Conservation (phyloP, 2,888 invertebrate species). For the Papilio demoleus region DNA sequence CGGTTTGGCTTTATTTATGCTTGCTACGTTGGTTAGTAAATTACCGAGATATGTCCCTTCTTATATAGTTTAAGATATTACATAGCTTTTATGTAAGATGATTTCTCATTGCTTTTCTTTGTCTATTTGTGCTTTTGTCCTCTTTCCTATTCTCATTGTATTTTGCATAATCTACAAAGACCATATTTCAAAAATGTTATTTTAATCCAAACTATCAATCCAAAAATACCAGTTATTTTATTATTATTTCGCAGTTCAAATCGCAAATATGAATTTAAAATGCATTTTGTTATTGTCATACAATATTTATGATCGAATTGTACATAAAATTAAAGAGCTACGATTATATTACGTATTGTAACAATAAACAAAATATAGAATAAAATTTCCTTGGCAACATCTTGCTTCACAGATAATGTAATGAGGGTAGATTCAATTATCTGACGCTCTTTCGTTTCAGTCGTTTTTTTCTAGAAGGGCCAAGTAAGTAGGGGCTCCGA, state of each 20-base stretch:
- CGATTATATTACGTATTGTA: slow-evolving; percentile 38
- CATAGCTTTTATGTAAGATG: slow-evolving; percentile 26
- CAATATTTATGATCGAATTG: neutral
- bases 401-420: slow-evolving; percentile 73
- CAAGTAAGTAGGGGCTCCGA: slow-evolving; percentile 55
- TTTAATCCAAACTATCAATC: no score
- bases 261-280: no score
- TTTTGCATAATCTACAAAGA: no score
- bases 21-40: slow-evolving; percentile 20
- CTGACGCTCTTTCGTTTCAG: slow-evolving; percentile 73
- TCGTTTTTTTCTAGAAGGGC: slow-evolving; percentile 64
- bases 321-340: slow-evolving; percentile 29
- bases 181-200: no score
- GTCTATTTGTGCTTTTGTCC: neutral
- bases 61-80: neutral
- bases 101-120: neutral
- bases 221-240: no score
- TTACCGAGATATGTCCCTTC: slow-evolving; percentile 18
- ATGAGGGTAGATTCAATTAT: slow-evolving; percentile 79
- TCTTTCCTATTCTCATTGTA: neutral
- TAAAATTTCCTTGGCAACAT: slow-evolving; percentile 58
- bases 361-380: slow-evolving; percentile 48
- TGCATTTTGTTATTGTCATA: no score
- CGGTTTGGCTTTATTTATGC: slow-evolving; percentile 19
- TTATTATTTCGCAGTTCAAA: no score